phyloP scores from a whole-genome alignment of 2,888 invertebrate genomes.

The Xestobium rufovillosum region DNA sequence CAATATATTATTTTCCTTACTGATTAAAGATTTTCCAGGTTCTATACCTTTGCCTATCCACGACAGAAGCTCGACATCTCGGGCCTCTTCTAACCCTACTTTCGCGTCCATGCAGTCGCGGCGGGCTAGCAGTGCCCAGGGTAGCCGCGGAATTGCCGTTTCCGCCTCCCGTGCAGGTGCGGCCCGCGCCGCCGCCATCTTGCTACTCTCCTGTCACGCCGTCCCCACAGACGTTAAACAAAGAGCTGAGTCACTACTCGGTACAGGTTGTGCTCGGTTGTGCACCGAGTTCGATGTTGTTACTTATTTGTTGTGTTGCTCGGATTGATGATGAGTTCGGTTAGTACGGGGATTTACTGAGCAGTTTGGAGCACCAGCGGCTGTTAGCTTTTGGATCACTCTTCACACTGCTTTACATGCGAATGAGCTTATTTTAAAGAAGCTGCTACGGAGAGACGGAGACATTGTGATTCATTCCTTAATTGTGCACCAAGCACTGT shows the following conservation, averaged over 20 bases:
- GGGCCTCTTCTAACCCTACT: conserved; percentile 46
- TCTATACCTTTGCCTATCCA: conserved; percentile 50
- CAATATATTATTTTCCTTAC: too few relatives aligned
- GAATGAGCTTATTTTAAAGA: too few relatives aligned
- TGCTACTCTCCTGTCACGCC: conserved; percentile 84
- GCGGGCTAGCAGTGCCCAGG: conserved; percentile 50
- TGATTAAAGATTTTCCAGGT: conserved; percentile 34
- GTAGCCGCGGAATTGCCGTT: conserved; percentile 61
- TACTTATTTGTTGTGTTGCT: conserved; percentile 4
- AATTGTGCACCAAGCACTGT: too few relatives aligned
- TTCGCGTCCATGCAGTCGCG: conserved; percentile 46
- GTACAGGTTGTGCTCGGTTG: conserved; percentile 18
- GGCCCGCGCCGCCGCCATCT: conserved; percentile 89
- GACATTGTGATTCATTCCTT: too few relatives aligned
- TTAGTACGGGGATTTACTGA: too few relatives aligned
- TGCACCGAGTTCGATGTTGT: conserved; percentile 12
- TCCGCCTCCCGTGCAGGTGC: conserved; percentile 86
- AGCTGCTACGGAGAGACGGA: too few relatives aligned
- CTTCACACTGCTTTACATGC: too few relatives aligned
- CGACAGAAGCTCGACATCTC: conserved; percentile 41
- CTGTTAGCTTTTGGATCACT: too few relatives aligned
- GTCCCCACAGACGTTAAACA: conserved; percentile 10
- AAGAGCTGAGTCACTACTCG: conserved; percentile 17
- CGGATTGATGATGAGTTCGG: background rate
- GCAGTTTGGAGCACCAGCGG: too few relatives aligned